Percentiles rank a stretch among this genome's conserved stretches.
Evolutionary conservation across 1,140 invertebrate genomes (phyloP).

Genomic region (Gerris buenoi): DNA sequence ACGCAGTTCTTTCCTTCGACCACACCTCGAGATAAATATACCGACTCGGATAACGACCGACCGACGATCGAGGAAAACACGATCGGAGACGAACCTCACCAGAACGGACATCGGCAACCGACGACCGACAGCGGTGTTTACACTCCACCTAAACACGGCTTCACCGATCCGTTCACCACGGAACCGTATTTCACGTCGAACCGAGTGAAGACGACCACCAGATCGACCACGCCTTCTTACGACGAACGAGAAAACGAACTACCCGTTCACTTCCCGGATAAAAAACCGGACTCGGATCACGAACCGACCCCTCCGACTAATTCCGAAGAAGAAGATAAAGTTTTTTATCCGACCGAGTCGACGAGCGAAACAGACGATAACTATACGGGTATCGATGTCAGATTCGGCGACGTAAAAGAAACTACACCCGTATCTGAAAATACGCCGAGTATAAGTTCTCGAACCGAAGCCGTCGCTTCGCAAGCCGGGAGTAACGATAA

Average conservation of each 20-base stretch:
- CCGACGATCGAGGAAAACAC: too few relatives aligned
- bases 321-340: too few relatives aligned
- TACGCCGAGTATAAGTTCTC: background rate
- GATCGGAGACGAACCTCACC: too few relatives aligned
- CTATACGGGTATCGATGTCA: background rate
- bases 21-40: background rate
- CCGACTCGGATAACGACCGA: background rate
- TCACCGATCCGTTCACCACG: background rate
- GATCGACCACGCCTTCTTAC: background rate
- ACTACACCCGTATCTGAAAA: background rate
- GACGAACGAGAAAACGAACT: background rate
- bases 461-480: slow-evolving; percentile 4
- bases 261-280: too few relatives aligned
- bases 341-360: too few relatives aligned
- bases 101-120: background rate
- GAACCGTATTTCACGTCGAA: background rate
- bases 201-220: background rate
- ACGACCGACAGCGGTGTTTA: background rate
- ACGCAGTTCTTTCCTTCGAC: background rate
- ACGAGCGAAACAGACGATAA: background rate
- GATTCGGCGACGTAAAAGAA: background rate
- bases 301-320: too few relatives aligned
- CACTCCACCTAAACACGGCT: background rate
- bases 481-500: background rate
- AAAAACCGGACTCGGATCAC: too few relatives aligned